Evolutionary conservation across 2,797 vertebrate species (phyloP).

Genomic region (Lepidocolaptes lacrymiger): DNA sequence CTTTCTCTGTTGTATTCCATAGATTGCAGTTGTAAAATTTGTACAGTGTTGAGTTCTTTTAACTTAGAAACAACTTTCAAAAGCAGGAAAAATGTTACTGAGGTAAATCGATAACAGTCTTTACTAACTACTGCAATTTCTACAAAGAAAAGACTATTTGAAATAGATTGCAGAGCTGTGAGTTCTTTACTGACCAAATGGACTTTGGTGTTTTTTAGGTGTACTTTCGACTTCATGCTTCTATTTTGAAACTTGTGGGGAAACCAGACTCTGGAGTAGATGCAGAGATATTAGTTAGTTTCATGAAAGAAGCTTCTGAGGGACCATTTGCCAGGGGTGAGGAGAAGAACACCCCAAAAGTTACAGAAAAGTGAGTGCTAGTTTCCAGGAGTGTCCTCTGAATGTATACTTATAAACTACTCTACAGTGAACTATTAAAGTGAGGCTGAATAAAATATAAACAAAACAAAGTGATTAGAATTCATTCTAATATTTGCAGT

Average conservation of each 20-base stretch:
- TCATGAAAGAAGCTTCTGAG: constrained; percentile 91
- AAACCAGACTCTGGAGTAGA: constrained; percentile 81
- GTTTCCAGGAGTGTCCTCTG: neutral
- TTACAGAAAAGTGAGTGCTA: constrained; percentile 90
- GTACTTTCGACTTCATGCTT: constrained; percentile 92
- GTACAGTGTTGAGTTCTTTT: neutral
- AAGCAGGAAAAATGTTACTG: neutral
- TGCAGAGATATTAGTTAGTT: constrained; percentile 86
- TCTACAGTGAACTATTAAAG: neutral
- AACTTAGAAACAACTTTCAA: neutral
- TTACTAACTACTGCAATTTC: neutral
- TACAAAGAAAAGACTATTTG: neutral
- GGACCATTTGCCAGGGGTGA: constrained; percentile 95
- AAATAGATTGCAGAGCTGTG: neutral
- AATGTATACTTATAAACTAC: neutral
- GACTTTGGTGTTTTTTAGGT: constrained; percentile 77
- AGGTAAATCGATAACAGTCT: neutral
- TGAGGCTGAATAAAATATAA: neutral
- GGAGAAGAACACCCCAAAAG: constrained; percentile 92
- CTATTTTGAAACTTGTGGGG: constrained; percentile 92
- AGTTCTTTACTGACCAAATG: neutral
- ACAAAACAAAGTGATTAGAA: neutral
- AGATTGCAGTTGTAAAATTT: neutral
- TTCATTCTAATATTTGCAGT: neutral
- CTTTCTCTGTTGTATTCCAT: neutral